These are phyloP conservation scores for Hetaerina americana DNA, from an alignment of 1,140 invertebrate species.

Conservation along the genomic window DNA sequence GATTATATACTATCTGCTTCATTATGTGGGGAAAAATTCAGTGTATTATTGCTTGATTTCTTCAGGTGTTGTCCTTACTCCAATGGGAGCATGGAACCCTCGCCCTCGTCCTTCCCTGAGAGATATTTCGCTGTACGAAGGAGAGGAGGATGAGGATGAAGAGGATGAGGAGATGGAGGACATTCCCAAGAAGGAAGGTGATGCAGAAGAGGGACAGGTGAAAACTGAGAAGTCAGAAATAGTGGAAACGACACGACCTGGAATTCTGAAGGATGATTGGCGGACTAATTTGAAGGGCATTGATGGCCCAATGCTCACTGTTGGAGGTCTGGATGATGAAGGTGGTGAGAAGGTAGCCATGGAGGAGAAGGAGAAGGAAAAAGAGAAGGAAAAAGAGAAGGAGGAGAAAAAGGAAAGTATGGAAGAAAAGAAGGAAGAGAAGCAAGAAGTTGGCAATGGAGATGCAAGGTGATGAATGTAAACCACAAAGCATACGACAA, in stretches of 20 bases:
- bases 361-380: background rate
- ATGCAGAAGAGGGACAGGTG: background rate
- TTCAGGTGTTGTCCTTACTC: slow-evolving; percentile 33
- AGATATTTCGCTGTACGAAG: slow-evolving; percentile 70
- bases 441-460: background rate
- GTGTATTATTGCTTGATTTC: background rate
- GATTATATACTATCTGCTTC: too few relatives aligned
- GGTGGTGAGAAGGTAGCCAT: background rate
- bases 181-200: background rate
- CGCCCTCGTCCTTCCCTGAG: slow-evolving; percentile 62
- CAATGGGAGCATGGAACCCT: slow-evolving; percentile 51
- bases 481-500: background rate
- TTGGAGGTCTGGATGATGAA: background rate
- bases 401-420: background rate
- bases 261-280: background rate
- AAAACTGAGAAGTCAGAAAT: background rate
- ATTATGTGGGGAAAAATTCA: too few relatives aligned
- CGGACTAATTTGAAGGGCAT: background rate
- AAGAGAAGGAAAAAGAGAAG: background rate
- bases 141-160: slow-evolving; percentile 44
- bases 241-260: background rate
- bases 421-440: background rate
- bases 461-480: background rate
- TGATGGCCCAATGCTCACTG: background rate
- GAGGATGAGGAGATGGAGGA: slow-evolving; percentile 27